These are phyloP conservation scores for Sarcophaga caerulescens DNA, from an alignment of 2,888 invertebrate genomes.

Conservation along the genomic window DNA sequence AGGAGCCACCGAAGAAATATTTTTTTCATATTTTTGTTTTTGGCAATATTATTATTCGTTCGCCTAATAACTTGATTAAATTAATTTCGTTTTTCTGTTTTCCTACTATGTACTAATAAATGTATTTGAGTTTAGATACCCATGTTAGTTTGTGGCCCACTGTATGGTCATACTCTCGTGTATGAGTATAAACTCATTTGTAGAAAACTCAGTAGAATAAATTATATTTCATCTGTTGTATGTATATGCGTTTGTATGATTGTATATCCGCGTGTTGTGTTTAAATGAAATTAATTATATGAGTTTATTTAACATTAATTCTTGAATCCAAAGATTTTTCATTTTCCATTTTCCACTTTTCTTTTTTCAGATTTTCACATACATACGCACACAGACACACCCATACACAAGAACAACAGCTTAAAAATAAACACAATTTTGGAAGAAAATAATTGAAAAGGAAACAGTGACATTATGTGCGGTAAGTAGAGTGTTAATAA, in stretches of 20 bases:
- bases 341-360: neutral
- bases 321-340: conserved; percentile 21
- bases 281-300: conserved; percentile 21
- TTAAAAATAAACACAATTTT: conserved; percentile 21
- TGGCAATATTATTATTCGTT: no score
- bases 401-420: neutral
- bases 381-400: neutral
- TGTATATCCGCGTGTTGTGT: conserved; percentile 4
- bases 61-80: no score
- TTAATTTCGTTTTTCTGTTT: no score
- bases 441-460: conserved; percentile 51
- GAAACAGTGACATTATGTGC: conserved; percentile 56
- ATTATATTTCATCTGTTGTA: neutral
- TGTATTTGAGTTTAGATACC: no score
- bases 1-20: no score
- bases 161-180: no score
- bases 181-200: neutral
- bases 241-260: neutral
- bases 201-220: conserved; percentile 11
- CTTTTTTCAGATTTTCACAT: neutral
- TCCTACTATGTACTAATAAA: no score
- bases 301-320: conserved; percentile 30
- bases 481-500: conserved; percentile 58
- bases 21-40: no score
- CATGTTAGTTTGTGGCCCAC: no score